Conservation (phyloP, 2,113 vertebrate species). For the Zosterops hypoxanthus region DNA sequence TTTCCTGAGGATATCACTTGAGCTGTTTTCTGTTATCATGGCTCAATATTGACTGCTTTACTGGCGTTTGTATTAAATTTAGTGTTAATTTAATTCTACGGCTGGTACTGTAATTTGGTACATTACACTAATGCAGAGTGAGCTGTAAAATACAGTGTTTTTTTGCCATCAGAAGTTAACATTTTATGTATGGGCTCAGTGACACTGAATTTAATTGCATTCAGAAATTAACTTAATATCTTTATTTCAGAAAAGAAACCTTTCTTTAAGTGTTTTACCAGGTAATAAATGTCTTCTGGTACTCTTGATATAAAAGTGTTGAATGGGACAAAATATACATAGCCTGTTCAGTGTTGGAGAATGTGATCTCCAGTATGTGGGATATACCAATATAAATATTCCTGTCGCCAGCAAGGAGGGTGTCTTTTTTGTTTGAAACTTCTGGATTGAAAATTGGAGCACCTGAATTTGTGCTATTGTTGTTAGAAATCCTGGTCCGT, state of each 20-base stretch:
- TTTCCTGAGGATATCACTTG: constrained; percentile 59
- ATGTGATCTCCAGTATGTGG: neutral
- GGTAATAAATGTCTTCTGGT: neutral
- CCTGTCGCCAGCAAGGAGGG: neutral
- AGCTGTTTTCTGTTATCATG: constrained; percentile 22
- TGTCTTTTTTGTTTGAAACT: neutral
- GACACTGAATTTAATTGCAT: neutral
- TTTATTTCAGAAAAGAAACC: neutral
- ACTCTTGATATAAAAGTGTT: neutral
- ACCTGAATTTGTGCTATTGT: neutral
- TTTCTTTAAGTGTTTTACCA: neutral
- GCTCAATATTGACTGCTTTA: neutral
- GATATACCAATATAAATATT: neutral
- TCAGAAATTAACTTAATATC: neutral
- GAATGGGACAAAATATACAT: neutral
- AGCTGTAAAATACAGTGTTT: neutral
- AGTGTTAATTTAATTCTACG: neutral
- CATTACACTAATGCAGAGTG: accelerated
- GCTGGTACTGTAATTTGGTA: neutral
- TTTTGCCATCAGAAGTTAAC: neutral
- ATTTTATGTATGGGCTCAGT: neutral
- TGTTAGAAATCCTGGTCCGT: neutral
- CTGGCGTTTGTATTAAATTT: neutral
- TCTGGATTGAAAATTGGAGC: neutral
- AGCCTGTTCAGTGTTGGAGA: neutral